Evolutionary conservation across 1,140 invertebrate genomes (phyloP).

Genomic region (Chelonus insularis): DNA sequence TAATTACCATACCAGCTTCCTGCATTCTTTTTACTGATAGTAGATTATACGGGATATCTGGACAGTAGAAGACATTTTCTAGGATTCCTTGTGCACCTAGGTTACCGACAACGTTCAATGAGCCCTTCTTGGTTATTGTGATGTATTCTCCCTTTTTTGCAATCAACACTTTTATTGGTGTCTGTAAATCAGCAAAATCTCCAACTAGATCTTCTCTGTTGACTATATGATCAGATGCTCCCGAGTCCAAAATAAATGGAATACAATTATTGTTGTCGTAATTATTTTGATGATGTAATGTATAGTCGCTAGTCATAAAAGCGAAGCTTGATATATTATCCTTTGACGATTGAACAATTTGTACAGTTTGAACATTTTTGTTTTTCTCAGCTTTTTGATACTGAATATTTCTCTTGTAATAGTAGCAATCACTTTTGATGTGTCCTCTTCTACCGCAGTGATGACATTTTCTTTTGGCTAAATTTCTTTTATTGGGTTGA

Average conservation of each 20-base stretch:
- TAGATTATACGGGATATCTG: conserved; percentile 37
- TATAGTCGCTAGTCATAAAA: conserved; percentile 13
- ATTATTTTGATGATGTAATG: background rate
- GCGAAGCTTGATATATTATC: conserved; percentile 17
- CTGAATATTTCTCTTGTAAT: conserved; percentile 32
- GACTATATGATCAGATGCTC: conserved; percentile 37
- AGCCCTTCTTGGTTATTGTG: conserved; percentile 37
- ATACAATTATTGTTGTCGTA: conserved; percentile 29
- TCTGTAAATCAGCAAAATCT: conserved; percentile 18
- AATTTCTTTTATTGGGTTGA: background rate
- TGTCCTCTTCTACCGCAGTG: conserved; percentile 39
- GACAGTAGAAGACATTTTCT: conserved; percentile 37
- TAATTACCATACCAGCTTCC: conserved; percentile 37
- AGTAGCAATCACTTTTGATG: conserved; percentile 37
- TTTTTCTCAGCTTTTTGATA: background rate
- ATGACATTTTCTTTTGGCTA: conserved; percentile 31
- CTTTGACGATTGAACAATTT: background rate
- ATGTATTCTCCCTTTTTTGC: conserved; percentile 39
- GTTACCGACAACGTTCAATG: conserved; percentile 26
- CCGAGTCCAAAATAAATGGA: conserved; percentile 24
- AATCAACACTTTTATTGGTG: conserved; percentile 30
- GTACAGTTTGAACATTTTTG: background rate
- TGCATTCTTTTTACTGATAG: conserved; percentile 42
- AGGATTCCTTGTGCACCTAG: conserved; percentile 29
- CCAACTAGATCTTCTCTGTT: conserved; percentile 38